Evolutionary conservation across 1,140 invertebrate genomes (phyloP).

Genomic region (Branchinecta lindahli): DNA sequence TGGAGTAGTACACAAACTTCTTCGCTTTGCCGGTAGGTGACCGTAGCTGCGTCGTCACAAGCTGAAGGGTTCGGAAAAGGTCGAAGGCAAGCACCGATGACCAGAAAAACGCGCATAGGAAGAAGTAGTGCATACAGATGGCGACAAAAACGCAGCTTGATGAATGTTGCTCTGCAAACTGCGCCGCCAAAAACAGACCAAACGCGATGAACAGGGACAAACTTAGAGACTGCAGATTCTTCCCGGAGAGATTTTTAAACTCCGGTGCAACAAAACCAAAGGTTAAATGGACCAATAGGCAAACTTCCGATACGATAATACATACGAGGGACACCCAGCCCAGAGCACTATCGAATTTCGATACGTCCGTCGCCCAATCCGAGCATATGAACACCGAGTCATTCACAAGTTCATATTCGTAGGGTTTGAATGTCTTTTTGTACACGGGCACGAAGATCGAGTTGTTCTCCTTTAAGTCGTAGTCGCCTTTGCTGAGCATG

Average conservation of each 20-base stretch:
- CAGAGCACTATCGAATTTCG: conserved; percentile 33
- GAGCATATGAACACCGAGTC: conserved; percentile 28
- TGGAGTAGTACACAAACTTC: conserved; percentile 37
- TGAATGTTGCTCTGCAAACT: conserved; percentile 25
- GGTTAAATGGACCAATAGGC: conserved; percentile 34
- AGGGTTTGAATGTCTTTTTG: conserved; percentile 26
- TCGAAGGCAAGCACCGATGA: conserved; percentile 44
- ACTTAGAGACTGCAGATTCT: conserved; percentile 37
- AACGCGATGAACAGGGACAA: conserved; percentile 35
- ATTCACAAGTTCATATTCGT: conserved; percentile 27
- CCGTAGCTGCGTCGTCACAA: conserved; percentile 37
- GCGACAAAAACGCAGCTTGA: conserved; percentile 31
- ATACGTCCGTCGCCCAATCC: conserved; percentile 16
- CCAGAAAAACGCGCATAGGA: conserved; percentile 42
- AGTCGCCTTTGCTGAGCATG: conserved; percentile 32
- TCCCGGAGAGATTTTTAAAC: conserved; percentile 37
- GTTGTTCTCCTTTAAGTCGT: conserved; percentile 29
- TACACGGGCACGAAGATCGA: conserved; percentile 32
- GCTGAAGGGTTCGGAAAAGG: conserved; percentile 37
- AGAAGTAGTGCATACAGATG: conserved; percentile 36
- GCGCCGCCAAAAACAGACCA: conserved; percentile 33
- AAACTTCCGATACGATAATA: conserved; percentile 35
- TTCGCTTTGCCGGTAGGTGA: conserved; percentile 31
- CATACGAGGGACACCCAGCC: conserved; percentile 34
- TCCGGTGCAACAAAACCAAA: conserved; percentile 35